phyloP scores from a whole-genome alignment of 2,888 invertebrate species.

The Syrphus vitripennis region DNA sequence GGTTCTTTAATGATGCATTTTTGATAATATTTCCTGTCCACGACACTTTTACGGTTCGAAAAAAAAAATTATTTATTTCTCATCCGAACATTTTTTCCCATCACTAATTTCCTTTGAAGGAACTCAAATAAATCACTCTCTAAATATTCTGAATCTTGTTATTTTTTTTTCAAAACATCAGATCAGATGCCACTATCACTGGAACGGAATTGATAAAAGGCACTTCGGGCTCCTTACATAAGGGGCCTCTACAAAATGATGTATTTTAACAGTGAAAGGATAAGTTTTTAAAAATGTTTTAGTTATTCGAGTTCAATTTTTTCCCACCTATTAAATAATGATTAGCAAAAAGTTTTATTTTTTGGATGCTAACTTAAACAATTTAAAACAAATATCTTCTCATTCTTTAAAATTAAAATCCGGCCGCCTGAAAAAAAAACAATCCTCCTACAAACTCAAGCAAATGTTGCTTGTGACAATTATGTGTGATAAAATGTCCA shows the following conservation, averaged over 20 bases:
- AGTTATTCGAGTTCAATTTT: too few relatives aligned
- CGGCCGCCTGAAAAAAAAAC: not conserved
- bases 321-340: too few relatives aligned
- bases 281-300: too few relatives aligned
- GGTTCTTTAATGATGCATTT: constrained; percentile 54
- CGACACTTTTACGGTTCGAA: constrained; percentile 56
- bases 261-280: too few relatives aligned
- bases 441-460: constrained; percentile 12
- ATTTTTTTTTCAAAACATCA: not conserved
- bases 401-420: not conserved
- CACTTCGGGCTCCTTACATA: not conserved
- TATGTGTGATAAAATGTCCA: constrained; percentile 60
- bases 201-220: not conserved
- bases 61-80: constrained; percentile 36
- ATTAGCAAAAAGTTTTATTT: too few relatives aligned
- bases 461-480: constrained; percentile 63
- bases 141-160: constrained; percentile 40
- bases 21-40: constrained; percentile 63
- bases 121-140: constrained; percentile 49
- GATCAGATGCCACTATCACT: not conserved
- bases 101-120: constrained; percentile 32
- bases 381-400: too few relatives aligned
- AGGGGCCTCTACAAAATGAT: not conserved
- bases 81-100: constrained; percentile 35
- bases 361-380: too few relatives aligned